These are phyloP conservation scores for Pseudois nayaur DNA, from an alignment of 2,113 vertebrate species.

Conservation along the genomic window DNA sequence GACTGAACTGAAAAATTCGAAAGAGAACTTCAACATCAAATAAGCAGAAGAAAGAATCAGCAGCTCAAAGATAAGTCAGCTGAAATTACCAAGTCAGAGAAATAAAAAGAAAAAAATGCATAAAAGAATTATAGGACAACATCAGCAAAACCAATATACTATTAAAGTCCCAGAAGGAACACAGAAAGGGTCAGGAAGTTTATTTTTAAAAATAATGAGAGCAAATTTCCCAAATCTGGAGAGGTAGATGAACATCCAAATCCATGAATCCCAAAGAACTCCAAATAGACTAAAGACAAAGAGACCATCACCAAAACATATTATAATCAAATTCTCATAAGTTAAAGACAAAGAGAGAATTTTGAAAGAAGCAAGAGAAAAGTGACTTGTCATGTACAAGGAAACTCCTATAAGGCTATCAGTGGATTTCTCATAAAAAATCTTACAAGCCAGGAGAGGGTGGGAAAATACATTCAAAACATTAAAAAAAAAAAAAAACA, in stretches of 20 bases:
- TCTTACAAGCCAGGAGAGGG: neutral
- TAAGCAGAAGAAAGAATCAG: neutral
- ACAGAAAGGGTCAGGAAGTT: neutral
- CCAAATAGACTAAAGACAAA: neutral
- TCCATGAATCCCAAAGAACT: neutral
- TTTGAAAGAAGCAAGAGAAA: neutral
- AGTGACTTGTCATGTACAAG: neutral
- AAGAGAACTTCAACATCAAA: neutral
- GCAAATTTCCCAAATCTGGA: neutral
- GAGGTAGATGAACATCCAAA: neutral
- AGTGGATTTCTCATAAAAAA: neutral
- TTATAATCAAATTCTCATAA: neutral
- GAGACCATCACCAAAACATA: neutral
- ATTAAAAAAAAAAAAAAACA: neutral
- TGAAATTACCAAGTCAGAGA: neutral
- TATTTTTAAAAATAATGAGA: neutral
- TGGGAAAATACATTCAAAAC: neutral
- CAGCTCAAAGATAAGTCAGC: neutral
- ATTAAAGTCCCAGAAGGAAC: neutral
- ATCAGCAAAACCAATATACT: neutral
- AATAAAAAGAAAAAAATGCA: neutral
- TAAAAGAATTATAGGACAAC: neutral
- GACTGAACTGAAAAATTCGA: neutral
- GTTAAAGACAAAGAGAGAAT: neutral
- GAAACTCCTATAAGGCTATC: neutral